These are phyloP conservation scores for Turdus rufiventris DNA, from an alignment of 2,113 vertebrate genomes.

Conservation along the genomic window DNA sequence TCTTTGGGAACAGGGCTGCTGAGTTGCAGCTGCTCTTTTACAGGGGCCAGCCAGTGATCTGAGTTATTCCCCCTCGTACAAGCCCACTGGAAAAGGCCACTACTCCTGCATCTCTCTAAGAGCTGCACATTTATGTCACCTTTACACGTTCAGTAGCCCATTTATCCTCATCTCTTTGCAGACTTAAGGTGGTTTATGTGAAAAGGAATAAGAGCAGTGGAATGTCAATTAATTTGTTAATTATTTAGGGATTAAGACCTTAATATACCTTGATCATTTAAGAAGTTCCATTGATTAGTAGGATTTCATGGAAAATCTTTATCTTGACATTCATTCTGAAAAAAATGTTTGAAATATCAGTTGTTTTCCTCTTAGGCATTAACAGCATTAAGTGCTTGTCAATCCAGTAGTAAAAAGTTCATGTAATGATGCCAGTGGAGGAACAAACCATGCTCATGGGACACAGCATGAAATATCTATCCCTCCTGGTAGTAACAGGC, in stretches of 20 bases:
- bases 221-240: background rate
- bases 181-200: background rate
- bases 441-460: background rate
- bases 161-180: background rate
- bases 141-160: background rate
- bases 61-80: background rate
- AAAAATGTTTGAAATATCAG: background rate
- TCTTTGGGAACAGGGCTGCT: background rate
- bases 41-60: background rate
- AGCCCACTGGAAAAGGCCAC: background rate
- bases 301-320: background rate
- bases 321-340: background rate
- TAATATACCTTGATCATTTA: background rate
- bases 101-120: background rate
- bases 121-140: background rate
- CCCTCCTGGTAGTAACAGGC: background rate
- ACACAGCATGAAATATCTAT: background rate
- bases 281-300: background rate
- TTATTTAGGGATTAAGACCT: background rate
- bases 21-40: background rate
- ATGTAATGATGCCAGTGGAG: background rate
- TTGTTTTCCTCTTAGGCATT: background rate
- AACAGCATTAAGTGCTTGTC: background rate
- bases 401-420: background rate
- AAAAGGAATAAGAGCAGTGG: background rate